Percentiles rank a stretch among this genome's conserved stretches.
These are phyloP conservation scores for Vidua chalybeata DNA, from an alignment of 2,113 vertebrate genomes.

Conservation along the genomic window DNA sequence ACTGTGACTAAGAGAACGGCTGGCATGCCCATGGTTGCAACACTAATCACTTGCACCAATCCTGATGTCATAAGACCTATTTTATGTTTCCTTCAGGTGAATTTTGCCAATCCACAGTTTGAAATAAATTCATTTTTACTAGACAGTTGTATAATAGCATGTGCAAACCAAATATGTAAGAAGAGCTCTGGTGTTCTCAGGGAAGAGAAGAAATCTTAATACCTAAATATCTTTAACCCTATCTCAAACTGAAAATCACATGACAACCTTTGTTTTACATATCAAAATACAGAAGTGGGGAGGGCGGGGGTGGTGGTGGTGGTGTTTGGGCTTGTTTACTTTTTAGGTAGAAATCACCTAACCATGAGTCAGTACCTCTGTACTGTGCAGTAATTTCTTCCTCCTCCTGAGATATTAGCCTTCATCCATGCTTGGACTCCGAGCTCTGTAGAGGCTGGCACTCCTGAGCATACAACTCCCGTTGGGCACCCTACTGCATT, in stretches of 20 bases:
- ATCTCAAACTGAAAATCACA: not conserved
- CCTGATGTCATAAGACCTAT: not conserved
- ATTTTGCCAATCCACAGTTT: not conserved
- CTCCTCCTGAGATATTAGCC: not conserved
- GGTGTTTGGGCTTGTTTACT: not conserved
- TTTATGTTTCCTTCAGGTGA: not conserved
- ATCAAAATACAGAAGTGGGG: not conserved
- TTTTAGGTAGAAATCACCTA: not conserved
- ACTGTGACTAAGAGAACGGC: not conserved
- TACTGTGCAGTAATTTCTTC: not conserved
- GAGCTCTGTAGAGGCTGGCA: not conserved
- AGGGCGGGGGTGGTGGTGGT: accelerated
- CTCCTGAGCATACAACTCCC: not conserved
- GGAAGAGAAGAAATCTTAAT: not conserved
- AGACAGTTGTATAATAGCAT: not conserved
- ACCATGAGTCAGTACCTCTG: not conserved
- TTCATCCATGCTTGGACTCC: accelerated
- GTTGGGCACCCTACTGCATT: accelerated
- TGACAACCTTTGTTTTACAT: not conserved
- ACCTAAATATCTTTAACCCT: not conserved
- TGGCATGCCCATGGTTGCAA: not conserved
- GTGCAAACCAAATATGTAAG: not conserved
- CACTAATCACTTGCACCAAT: not conserved
- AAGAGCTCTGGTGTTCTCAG: accelerated
- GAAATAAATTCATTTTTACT: not conserved